phyloP scores from a whole-genome alignment of 2,797 vertebrate genomes.

The Cephalopachus bancanus region DNA sequence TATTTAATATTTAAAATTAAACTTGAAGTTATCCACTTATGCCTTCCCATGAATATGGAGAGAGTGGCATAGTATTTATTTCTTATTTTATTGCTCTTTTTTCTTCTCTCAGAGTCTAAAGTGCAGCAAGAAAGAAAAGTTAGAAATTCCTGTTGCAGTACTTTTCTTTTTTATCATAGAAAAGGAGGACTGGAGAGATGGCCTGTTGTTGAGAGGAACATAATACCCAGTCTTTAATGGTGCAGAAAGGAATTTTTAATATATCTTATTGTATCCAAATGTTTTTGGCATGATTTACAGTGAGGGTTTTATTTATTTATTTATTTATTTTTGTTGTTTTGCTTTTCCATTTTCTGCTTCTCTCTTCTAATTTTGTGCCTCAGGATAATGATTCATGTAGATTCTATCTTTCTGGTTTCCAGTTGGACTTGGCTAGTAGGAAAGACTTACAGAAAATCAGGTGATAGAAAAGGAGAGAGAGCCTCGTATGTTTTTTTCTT shows the following conservation, averaged over 20 bases:
- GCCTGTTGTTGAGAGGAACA: not conserved
- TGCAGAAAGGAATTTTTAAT: not conserved
- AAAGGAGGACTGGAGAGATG: not conserved
- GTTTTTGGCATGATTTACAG: not conserved
- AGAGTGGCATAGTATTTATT: not conserved
- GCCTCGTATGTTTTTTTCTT: fast-evolving
- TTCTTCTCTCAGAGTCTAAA: not conserved
- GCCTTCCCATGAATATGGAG: not conserved
- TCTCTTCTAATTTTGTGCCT: not conserved
- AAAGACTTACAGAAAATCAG: not conserved
- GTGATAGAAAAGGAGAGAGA: not conserved
- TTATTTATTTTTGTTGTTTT: not conserved
- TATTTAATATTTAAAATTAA: conserved; percentile 58
- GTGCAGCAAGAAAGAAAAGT: not conserved
- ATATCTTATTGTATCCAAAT: not conserved
- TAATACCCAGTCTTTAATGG: not conserved
- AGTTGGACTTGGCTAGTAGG: not conserved
- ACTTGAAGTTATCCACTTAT: not conserved
- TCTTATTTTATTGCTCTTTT: not conserved
- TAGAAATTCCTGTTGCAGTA: not conserved
- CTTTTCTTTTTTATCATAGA: not conserved
- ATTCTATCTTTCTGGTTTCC: not conserved
- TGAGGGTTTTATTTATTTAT: not conserved
- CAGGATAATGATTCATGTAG: not conserved
- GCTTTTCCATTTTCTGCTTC: not conserved